Conservation (phyloP, 2,797 vertebrate species). For the Salarias fasciatus region DNA sequence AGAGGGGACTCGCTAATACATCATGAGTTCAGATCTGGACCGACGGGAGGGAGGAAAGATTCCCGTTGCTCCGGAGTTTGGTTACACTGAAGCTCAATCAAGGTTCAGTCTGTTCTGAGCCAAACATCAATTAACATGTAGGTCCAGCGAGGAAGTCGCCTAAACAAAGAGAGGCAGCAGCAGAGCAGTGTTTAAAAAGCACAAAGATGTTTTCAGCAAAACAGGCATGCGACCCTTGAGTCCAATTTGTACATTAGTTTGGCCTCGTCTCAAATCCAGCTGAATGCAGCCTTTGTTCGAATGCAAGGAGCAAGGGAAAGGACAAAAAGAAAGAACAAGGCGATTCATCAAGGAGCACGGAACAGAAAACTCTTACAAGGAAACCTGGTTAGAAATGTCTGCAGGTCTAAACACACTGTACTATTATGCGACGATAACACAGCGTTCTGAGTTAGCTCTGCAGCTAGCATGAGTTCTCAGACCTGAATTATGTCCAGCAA, state of each 20-base stretch:
- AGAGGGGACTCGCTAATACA: conserved; percentile 51
- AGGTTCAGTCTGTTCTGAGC: conserved; percentile 46
- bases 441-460: too few relatives aligned
- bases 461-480: too few relatives aligned
- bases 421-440: too few relatives aligned
- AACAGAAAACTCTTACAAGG: too few relatives aligned
- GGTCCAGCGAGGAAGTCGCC: too few relatives aligned
- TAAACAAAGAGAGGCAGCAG: conserved; percentile 42
- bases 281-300: conserved; percentile 56
- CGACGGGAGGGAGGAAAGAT: conserved; percentile 13
- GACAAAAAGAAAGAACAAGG: conserved; percentile 28
- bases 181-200: conserved; percentile 29
- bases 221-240: conserved; percentile 40
- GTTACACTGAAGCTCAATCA: conserved; percentile 49
- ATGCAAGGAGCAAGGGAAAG: conserved; percentile 17
- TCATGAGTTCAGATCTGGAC: conserved; percentile 49
- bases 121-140: conserved; percentile 56
- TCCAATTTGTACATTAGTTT: conserved; percentile 47
- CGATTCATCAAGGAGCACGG: conserved; percentile 6
- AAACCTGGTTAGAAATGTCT: too few relatives aligned
- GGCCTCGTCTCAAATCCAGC: conserved; percentile 40
- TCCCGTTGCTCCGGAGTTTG: conserved; percentile 44
- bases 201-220: conserved; percentile 44
- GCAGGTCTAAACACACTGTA: too few relatives aligned
- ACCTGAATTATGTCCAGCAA: too few relatives aligned